Conservation (phyloP, 2,888 invertebrate species). For the Octonoba sinensis region DNA sequence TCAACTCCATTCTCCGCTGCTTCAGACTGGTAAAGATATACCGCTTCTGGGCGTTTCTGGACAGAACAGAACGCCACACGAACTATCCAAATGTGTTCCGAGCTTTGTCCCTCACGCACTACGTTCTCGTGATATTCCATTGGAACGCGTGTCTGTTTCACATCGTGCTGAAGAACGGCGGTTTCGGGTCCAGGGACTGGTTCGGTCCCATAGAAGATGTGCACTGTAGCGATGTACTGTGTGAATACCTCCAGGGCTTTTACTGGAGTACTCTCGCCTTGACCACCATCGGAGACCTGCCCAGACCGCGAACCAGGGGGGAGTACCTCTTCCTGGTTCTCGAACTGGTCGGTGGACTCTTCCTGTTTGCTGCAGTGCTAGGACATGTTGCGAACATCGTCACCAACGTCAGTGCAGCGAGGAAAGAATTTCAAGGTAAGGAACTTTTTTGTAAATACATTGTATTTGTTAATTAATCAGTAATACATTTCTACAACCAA, state of each 20-base stretch:
- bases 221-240: conserved; percentile 80
- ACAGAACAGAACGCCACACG: conserved; percentile 96
- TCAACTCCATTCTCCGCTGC: conserved; percentile 92
- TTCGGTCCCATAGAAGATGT: conserved; percentile 79
- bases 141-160: conserved; percentile 99
- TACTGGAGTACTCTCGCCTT: conserved; percentile 98
- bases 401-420: conserved; percentile 94
- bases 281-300: conserved; percentile 94
- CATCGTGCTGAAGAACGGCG: conserved; percentile 95
- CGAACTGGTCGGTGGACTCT: conserved; percentile 92
- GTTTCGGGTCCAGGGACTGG: conserved; percentile 81
- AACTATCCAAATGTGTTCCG: conserved; percentile 97
- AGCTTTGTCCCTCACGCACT: conserved; percentile 69
- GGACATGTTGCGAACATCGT: conserved; percentile 99
- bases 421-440: conserved; percentile 96
- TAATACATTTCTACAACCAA: neutral
- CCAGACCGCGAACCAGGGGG: conserved; percentile 90
- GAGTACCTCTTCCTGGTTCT: conserved; percentile 96
- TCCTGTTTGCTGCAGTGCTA: conserved; percentile 94
- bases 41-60: conserved; percentile 98
- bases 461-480: neutral
- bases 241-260: conserved; percentile 96
- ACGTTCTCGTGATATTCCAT: conserved; percentile 91
- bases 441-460: neutral
- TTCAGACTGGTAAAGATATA: conserved; percentile 97